A percentile compares a stretch with the other conserved stretches of the same genome.
These are phyloP conservation scores for Dryas iulia DNA, from an alignment of 1,140 invertebrate genomes.

Conservation along the genomic window DNA sequence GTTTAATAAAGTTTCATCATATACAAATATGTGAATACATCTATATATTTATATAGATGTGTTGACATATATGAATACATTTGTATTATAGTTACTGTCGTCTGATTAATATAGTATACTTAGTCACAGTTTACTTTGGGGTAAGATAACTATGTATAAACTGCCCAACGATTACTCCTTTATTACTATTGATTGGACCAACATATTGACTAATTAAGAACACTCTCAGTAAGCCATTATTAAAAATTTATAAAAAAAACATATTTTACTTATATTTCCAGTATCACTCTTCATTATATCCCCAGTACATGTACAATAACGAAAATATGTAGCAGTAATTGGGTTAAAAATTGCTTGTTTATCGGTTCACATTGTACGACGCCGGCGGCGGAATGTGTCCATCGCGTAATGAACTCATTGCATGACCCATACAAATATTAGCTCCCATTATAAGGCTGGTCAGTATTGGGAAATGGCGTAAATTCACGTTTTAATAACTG, in stretches of 20 bases:
- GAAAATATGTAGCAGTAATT: conserved; percentile 23
- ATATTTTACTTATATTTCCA: neutral
- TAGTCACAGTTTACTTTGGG: neutral
- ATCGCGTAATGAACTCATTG: conserved; percentile 49
- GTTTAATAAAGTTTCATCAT: too few relatives aligned
- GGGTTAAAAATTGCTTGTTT: conserved; percentile 49
- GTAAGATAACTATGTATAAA: neutral
- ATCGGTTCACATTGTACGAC: conserved; percentile 49
- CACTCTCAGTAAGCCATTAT: too few relatives aligned
- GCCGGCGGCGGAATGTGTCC: conserved; percentile 45
- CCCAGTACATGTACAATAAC: neutral
- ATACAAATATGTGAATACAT: too few relatives aligned
- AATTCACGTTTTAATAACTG: conserved; percentile 28
- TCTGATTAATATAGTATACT: neutral
- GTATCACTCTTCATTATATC: neutral
- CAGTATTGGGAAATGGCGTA: conserved; percentile 27
- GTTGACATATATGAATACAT: neutral
- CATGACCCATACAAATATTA: conserved; percentile 39
- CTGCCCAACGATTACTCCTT: neutral
- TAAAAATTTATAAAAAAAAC: too few relatives aligned
- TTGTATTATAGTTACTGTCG: neutral
- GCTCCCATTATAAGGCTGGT: conserved; percentile 19
- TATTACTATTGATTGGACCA: too few relatives aligned
- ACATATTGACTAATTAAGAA: too few relatives aligned
- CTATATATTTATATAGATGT: too few relatives aligned